These are phyloP conservation scores for Neocrepidodera transversa DNA, from an alignment of 2,888 invertebrate genomes.

Conservation along the genomic window DNA sequence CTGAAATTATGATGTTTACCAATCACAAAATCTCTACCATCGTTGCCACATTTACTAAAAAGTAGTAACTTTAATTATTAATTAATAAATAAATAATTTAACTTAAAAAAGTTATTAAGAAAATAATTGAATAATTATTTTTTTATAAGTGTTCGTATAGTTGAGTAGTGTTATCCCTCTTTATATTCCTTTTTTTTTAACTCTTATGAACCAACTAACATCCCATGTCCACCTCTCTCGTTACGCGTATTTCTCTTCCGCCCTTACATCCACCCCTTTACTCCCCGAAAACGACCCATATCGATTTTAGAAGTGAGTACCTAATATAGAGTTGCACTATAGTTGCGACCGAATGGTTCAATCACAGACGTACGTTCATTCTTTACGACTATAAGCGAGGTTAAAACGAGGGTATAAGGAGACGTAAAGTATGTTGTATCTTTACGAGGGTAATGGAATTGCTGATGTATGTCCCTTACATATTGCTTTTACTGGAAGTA, in stretches of 20 bases:
- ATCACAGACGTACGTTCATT: conserved; percentile 41
- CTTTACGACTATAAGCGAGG: too few relatives aligned
- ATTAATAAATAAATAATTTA: too few relatives aligned
- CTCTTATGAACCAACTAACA: conserved; percentile 11
- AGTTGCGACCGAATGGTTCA: conserved; percentile 50
- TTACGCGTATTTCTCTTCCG: conserved; percentile 54
- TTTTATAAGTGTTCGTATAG: too few relatives aligned
- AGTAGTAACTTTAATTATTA: too few relatives aligned
- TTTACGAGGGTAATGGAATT: conserved; percentile 42
- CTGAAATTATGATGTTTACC: too few relatives aligned
- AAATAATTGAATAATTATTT: too few relatives aligned
- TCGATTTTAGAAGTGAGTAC: conserved; percentile 61
- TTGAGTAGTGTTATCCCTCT: too few relatives aligned
- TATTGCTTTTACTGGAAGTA: conserved; percentile 46
- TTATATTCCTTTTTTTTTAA: too few relatives aligned
- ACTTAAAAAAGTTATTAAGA: too few relatives aligned
- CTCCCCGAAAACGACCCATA: conserved; percentile 60
- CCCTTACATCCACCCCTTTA: conserved; percentile 49
- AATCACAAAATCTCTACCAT: too few relatives aligned
- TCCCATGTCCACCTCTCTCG: conserved; percentile 34
- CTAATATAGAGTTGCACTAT: conserved; percentile 58
- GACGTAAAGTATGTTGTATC: conserved; percentile 27
- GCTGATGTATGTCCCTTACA: conserved; percentile 55
- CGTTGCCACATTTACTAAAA: too few relatives aligned
- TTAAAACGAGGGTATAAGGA: conserved; percentile 14